These are phyloP conservation scores for Atta texana DNA, from an alignment of 1,140 invertebrate species.

Conservation along the genomic window DNA sequence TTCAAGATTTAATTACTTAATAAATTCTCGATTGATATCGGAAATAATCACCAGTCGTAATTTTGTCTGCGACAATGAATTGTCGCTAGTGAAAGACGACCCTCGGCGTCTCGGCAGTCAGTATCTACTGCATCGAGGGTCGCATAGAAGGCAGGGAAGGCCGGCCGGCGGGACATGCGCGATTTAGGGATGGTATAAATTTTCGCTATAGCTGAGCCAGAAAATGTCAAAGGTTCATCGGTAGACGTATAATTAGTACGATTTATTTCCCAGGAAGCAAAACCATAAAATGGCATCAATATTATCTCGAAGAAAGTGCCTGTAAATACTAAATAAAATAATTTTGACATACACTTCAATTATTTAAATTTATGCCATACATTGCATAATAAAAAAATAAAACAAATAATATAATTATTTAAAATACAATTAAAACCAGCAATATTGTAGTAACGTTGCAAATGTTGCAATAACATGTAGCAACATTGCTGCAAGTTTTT, in stretches of 20 bases:
- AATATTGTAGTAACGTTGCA: no score
- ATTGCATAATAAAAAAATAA: not conserved
- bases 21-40: not conserved
- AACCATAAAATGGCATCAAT: not conserved
- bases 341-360: not conserved
- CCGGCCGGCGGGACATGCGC: slow-evolving; percentile 76
- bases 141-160: slow-evolving; percentile 32
- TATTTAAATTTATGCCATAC: not conserved
- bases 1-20: not conserved
- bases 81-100: slow-evolving; percentile 58
- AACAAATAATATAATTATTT: not conserved
- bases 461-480: no score
- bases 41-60: slow-evolving; percentile 16
- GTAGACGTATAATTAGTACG: no score
- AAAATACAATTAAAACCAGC: not conserved
- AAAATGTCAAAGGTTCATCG: not conserved
- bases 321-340: not conserved
- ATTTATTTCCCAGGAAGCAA: not conserved
- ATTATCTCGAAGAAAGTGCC: slow-evolving; percentile 1
- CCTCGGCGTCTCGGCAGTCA: slow-evolving; percentile 71
- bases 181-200: slow-evolving; percentile 33
- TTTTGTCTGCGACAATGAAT: not conserved
- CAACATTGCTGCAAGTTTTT: no score
- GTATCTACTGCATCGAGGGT: slow-evolving; percentile 72
- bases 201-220: not conserved